These are phyloP conservation scores for Troglohyphantes excavatus DNA, from an alignment of 2,888 invertebrate genomes.

Conservation along the genomic window DNA sequence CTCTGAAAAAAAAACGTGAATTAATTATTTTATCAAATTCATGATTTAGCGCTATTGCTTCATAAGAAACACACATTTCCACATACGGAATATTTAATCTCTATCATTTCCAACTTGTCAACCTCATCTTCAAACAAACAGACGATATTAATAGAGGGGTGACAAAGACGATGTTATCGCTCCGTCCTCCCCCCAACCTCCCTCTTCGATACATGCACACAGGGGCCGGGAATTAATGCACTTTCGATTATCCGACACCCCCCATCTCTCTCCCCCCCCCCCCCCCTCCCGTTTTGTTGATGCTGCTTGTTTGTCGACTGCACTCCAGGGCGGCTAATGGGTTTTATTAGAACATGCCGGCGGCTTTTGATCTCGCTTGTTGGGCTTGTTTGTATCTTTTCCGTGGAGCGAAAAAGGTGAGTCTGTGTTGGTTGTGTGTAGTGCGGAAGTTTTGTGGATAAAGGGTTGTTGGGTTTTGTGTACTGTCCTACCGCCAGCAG, in stretches of 20 bases:
- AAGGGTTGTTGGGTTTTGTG: too few relatives aligned
- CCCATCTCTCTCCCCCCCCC: too few relatives aligned
- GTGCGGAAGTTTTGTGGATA: too few relatives aligned
- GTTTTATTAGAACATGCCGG: conserved; percentile 66
- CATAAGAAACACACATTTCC: too few relatives aligned
- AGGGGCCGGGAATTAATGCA: conserved; percentile 64
- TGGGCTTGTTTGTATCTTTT: conserved; percentile 14
- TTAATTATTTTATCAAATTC: too few relatives aligned
- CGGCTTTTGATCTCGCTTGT: conserved; percentile 75
- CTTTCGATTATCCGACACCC: conserved; percentile 66
- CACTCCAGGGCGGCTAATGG: conserved; percentile 71
- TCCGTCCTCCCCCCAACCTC: neutral
- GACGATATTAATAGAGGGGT: conserved; percentile 55
- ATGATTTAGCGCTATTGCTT: too few relatives aligned
- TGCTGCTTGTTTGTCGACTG: conserved; percentile 70
- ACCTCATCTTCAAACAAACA: conserved; percentile 1
- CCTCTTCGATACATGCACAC: neutral
- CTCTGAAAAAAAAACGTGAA: too few relatives aligned
- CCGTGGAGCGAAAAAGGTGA: too few relatives aligned
- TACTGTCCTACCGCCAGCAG: too few relatives aligned
- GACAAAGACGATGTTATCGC: conserved; percentile 32
- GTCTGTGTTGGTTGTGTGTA: too few relatives aligned
- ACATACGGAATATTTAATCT: neutral
- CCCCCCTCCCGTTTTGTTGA: conserved; percentile 67
- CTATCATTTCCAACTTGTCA: conserved; percentile 4